These are phyloP conservation scores for Hemiprocne comata DNA, from an alignment of 2,113 vertebrate genomes.

Conservation along the genomic window DNA sequence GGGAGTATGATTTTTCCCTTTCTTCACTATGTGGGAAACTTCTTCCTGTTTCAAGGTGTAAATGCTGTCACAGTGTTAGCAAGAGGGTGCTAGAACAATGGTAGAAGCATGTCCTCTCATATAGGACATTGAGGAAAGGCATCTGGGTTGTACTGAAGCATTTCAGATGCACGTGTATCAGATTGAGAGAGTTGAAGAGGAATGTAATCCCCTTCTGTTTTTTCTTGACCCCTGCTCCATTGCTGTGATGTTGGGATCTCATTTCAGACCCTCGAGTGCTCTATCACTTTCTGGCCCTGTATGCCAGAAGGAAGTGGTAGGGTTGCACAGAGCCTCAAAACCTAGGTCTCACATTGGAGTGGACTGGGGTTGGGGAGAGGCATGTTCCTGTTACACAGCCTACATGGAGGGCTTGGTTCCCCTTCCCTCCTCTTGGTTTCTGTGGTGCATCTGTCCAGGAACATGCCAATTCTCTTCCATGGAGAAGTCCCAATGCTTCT, in stretches of 20 bases:
- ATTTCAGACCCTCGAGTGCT: neutral
- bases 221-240: neutral
- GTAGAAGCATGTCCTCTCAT: neutral
- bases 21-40: neutral
- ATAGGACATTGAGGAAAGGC: neutral
- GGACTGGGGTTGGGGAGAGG: neutral
- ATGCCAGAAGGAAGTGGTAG: neutral
- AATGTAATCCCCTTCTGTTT: neutral
- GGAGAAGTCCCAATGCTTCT: neutral
- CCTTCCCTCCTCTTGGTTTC: neutral
- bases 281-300: neutral
- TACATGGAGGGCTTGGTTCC: neutral
- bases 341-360: rapidly evolving
- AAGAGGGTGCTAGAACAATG: neutral
- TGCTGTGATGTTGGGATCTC: neutral
- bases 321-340: neutral
- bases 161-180: neutral
- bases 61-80: neutral
- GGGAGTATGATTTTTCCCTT: neutral
- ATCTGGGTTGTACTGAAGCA: neutral
- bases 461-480: neutral
- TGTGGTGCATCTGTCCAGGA: neutral
- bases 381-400: neutral
- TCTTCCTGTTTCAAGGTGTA: neutral
- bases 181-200: neutral